Percentiles rank a stretch among this genome's conserved stretches.
Conservation (phyloP, 2,888 invertebrate genomes). For the Hofmannophila pseudospretella region DNA sequence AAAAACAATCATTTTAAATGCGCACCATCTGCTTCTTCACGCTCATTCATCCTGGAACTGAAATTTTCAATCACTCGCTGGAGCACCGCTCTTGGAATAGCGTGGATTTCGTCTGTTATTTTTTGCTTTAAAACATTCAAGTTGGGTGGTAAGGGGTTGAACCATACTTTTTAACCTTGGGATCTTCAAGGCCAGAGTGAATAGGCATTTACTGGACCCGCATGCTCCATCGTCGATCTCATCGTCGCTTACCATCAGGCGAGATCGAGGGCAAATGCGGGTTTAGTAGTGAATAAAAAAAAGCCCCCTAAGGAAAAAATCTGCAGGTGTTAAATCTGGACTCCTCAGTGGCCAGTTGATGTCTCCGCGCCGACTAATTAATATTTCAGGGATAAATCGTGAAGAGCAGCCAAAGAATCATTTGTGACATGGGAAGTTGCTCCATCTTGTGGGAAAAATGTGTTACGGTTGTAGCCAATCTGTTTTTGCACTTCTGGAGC, state of each 20-base stretch:
- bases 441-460: too few species aligned
- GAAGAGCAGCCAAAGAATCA: conserved; percentile 23
- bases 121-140: conserved; percentile 20
- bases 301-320: too few species aligned
- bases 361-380: conserved; percentile 23
- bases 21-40: conserved; percentile 15
- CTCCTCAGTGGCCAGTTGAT: conserved; percentile 14
- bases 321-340: too few species aligned
- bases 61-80: conserved; percentile 18
- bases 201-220: too few species aligned
- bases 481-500: conserved; percentile 15
- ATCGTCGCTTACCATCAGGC: too few species aligned
- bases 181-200: too few species aligned
- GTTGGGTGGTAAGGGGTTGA: conserved; percentile 18
- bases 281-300: too few species aligned
- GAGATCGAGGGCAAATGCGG: too few species aligned
- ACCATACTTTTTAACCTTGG: conserved; percentile 11
- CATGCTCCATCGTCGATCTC: too few species aligned
- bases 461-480: too few species aligned
- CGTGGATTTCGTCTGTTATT: conserved; percentile 23
- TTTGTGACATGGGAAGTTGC: conserved; percentile 1
- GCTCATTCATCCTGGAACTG: conserved; percentile 17
- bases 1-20: conserved; percentile 15
- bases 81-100: conserved; percentile 22
- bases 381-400: conserved; percentile 21